Conservation (phyloP, 1,140 invertebrate species). For the Trialeurodes vaporariorum region DNA sequence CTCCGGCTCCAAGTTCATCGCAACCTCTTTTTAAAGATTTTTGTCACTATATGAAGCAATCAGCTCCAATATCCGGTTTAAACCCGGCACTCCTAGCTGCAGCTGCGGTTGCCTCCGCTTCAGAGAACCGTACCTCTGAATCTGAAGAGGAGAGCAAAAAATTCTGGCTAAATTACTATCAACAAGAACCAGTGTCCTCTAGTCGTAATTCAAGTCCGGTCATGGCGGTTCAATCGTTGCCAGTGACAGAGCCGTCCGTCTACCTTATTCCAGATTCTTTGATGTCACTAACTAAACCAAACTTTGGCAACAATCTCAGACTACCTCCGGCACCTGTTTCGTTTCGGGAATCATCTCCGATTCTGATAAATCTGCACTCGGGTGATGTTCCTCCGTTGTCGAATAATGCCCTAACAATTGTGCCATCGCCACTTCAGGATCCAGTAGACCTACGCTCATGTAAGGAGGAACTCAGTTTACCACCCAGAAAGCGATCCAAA, state of each 20-base stretch:
- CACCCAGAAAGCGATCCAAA: slow-evolving; percentile 61
- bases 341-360: slow-evolving; percentile 39
- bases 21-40: neutral
- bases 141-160: slow-evolving; percentile 17
- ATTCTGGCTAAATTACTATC: neutral
- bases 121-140: slow-evolving; percentile 29
- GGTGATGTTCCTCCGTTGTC: slow-evolving; percentile 41
- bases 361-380: slow-evolving; percentile 39
- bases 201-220: slow-evolving; percentile 22
- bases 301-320: too few species aligned
- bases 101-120: slow-evolving; percentile 32
- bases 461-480: slow-evolving; percentile 52
- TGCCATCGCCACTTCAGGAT: slow-evolving; percentile 40
- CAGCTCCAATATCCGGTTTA: slow-evolving; percentile 24
- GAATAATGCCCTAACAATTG: slow-evolving; percentile 38
- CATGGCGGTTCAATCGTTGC: slow-evolving; percentile 15
- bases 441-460: slow-evolving; percentile 38
- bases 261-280: slow-evolving; percentile 27
- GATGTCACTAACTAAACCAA: neutral
- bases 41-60: slow-evolving; percentile 5
- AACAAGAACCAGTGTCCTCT: neutral
- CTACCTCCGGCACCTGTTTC: slow-evolving; percentile 5
- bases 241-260: slow-evolving; percentile 27
- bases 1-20: slow-evolving; percentile 14
- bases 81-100: slow-evolving; percentile 40